phyloP scores from a whole-genome alignment of 1,140 invertebrate species.

The Cecropterus lyciades region DNA sequence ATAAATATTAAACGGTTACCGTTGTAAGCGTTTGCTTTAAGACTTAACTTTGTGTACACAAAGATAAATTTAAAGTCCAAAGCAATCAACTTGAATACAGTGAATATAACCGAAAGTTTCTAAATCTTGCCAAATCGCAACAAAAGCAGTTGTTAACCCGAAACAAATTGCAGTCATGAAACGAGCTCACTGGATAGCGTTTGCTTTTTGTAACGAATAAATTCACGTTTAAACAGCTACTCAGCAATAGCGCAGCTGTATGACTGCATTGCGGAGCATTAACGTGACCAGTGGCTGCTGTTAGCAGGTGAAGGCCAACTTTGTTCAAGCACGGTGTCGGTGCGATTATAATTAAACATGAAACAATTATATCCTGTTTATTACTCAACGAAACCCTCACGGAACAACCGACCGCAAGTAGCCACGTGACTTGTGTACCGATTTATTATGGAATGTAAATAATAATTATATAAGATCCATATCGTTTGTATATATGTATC shows the following conservation, averaged over 20 bases:
- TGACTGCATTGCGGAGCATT: slow-evolving; percentile 29
- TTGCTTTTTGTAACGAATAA: slow-evolving; percentile 13
- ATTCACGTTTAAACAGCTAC: slow-evolving; percentile 32
- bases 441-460: too few relatives aligned
- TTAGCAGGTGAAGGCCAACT: slow-evolving; percentile 22
- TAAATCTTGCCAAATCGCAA: slow-evolving; percentile 23
- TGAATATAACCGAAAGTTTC: slow-evolving; percentile 8
- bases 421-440: too few relatives aligned
- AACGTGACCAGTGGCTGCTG: slow-evolving; percentile 19
- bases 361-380: slow-evolving; percentile 29
- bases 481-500: too few relatives aligned
- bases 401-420: slow-evolving; percentile 1
- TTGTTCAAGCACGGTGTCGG: slow-evolving; percentile 12
- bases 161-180: slow-evolving; percentile 27
- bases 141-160: slow-evolving; percentile 21
- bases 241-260: slow-evolving; percentile 16
- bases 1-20: too few relatives aligned
- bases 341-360: slow-evolving; percentile 28
- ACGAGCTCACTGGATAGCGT: slow-evolving; percentile 11
- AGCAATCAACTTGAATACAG: slow-evolving; percentile 2
- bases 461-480: too few relatives aligned
- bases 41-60: not conserved
- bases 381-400: slow-evolving; percentile 1
- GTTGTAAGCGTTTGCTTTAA: too few relatives aligned
- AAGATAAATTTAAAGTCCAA: not conserved